Evolutionary conservation across 2,113 vertebrate species (phyloP), one percentile per base, ranked within the genome.

Genomic region (Halcyon malimbica): DNA sequence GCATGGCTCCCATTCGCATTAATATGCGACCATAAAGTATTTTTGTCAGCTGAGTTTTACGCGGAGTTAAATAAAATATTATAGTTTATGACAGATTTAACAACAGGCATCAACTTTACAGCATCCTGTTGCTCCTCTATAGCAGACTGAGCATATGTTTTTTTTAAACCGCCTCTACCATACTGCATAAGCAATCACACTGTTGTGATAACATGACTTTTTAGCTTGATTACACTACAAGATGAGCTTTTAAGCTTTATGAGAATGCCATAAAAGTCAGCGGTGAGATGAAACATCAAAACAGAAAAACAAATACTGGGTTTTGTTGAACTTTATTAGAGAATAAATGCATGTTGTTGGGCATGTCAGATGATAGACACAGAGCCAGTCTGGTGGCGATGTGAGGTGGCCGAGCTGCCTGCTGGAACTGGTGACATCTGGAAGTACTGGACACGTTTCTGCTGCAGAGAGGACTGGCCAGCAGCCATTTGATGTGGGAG

Each of bases 21-120:
- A 96, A 96, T 73, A 88, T 86, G 63, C 76, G 70, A 31, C 71
- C 77, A 96, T 96, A 94, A 97, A 97, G 37, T 63, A 79, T 91
- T 96, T 96, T 83, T 97, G 83, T 95, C 85, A 87, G 78, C 82
- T 50, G 91, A 96, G 76, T 96, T 98, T 93, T 97, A 95, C 90
- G 90, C 0, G 1, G 37, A 92, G 51, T 98, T 97, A 84, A 93
- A 96, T 95, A 96, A 93, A 97, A 97, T 96, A 88, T 93, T 93
- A 73, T 16, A 16, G 69, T 94, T 97, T 94, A 93, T 60, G 84
- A 79, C 44, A 84, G 80, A 87, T 73, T 94, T 97, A 97, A 96
- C 94, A 92, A 81, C 71, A 81, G 21, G 51, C 41, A 94, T 96
- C 95, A 84, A 82, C 86, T 92, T 92, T 73, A 71, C 73, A 80